phyloP scores from a whole-genome alignment of 1,140 invertebrate species.

The Vanessa atalanta region DNA sequence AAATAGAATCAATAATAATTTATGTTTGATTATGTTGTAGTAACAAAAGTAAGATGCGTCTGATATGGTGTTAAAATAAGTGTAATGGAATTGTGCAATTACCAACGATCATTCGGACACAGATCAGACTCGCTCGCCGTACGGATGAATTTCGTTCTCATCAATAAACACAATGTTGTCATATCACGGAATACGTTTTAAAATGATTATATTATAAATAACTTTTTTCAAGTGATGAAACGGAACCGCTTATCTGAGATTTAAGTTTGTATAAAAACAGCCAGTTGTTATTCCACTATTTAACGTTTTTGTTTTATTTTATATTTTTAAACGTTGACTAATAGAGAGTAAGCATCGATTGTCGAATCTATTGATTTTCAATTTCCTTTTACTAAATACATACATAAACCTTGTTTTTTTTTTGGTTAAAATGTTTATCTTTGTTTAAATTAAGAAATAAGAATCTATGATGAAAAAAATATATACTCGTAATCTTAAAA shows the following conservation, averaged over 20 bases:
- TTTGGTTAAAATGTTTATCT: slow-evolving; percentile 28
- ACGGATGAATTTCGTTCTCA: not conserved
- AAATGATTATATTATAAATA: not conserved
- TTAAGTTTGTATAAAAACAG: slow-evolving; percentile 1
- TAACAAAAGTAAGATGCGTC: too few relatives aligned
- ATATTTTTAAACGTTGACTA: slow-evolving; percentile 27
- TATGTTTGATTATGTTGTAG: too few relatives aligned
- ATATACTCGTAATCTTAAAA: slow-evolving; percentile 37
- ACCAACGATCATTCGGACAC: too few relatives aligned
- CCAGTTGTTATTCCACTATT: slow-evolving; percentile 19
- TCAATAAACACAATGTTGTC: not conserved
- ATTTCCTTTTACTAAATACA: slow-evolving; percentile 5
- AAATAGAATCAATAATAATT: too few relatives aligned
- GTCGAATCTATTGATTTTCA: slow-evolving; percentile 27
- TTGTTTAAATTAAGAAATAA: slow-evolving; percentile 22
- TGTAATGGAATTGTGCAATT: too few relatives aligned
- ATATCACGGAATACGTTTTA: not conserved
- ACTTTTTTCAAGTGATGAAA: not conserved
- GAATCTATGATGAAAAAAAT: slow-evolving; percentile 28
- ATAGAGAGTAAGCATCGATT: slow-evolving; percentile 18
- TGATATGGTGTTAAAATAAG: too few relatives aligned
- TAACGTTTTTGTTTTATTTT: slow-evolving; percentile 17
- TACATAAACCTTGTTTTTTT: not conserved
- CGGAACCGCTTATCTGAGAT: not conserved
- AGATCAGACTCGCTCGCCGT: too few relatives aligned